Conservation (phyloP, 2,113 vertebrate genomes). For the Odontesthes bonariensis region DNA sequence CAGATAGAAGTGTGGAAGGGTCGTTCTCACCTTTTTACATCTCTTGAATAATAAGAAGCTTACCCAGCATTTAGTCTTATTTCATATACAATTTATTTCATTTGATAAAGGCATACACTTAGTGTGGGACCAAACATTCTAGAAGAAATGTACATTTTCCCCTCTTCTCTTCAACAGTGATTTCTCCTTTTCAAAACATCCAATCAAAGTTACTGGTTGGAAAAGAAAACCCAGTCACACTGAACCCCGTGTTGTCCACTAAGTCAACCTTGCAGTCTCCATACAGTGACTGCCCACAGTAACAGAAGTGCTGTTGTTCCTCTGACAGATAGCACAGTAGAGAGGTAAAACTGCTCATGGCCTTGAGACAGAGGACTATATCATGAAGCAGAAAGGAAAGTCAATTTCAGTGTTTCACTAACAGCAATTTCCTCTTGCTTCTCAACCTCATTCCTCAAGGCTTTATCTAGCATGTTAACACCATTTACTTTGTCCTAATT, state of each 20-base stretch:
- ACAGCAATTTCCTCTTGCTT: conserved; percentile 16
- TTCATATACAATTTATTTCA: conserved; percentile 83
- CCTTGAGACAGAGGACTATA: conserved; percentile 14
- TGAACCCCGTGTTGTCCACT: background rate
- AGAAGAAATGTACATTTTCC: conserved; percentile 68
- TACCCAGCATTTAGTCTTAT: conserved; percentile 7
- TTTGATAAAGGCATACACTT: conserved; percentile 83
- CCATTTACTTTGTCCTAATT: conserved; percentile 11
- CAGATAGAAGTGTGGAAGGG: background rate
- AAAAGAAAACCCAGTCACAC: conserved; percentile 21
- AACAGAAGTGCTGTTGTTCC: conserved; percentile 11
- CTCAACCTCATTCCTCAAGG: background rate
- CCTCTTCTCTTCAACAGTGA: conserved; percentile 25
- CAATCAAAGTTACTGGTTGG: conserved; percentile 61
- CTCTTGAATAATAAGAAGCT: conserved; percentile 5
- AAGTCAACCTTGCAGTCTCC: conserved; percentile 1
- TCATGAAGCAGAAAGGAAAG: conserved; percentile 34
- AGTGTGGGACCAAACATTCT: conserved; percentile 75
- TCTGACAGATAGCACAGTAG: conserved; percentile 28
- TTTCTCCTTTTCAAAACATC: conserved; percentile 70
- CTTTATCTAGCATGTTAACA: conserved; percentile 5
- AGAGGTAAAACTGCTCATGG: conserved; percentile 12
- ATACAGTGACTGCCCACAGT: background rate
- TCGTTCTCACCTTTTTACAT: background rate
- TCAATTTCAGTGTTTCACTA: conserved; percentile 30